Conservation (phyloP, 2,797 vertebrate species). For the Ctenosaura bakeri region DNA sequence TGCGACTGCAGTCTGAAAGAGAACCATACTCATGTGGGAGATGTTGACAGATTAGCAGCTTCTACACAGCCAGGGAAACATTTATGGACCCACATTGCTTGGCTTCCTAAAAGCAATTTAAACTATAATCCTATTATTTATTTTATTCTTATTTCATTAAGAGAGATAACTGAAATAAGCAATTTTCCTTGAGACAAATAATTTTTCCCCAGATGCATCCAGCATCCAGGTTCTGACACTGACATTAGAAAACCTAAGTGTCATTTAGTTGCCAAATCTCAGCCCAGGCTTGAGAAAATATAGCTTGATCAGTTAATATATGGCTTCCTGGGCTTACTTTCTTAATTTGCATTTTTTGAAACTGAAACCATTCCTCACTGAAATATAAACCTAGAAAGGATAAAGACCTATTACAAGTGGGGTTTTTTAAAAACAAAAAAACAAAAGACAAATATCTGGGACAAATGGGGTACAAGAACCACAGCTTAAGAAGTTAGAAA, state of each 20-base stretch:
- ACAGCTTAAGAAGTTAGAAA: not conserved
- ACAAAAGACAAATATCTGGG: not conserved
- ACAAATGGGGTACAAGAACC: not conserved
- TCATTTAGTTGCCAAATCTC: not conserved
- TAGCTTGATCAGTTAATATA: not conserved
- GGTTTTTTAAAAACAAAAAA: too few relatives aligned
- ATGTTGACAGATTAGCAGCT: not conserved
- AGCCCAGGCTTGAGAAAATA: not conserved
- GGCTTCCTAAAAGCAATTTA: not conserved
- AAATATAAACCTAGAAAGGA: not conserved
- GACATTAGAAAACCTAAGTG: not conserved
- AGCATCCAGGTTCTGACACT: not conserved
- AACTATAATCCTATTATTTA: not conserved
- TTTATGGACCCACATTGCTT: too few relatives aligned
- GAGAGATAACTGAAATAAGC: not conserved
- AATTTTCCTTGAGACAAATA: not conserved
- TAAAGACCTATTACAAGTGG: not conserved
- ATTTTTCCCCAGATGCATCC: not conserved
- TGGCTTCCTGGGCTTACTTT: not conserved
- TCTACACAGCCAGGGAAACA: too few relatives aligned
- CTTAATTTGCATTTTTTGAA: not conserved
- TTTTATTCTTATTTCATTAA: too few relatives aligned
- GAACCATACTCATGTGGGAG: not conserved
- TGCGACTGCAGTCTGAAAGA: not conserved
- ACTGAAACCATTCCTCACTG: not conserved